Conservation (phyloP, 2,797 vertebrate genomes). For the Erethizon dorsatum region DNA sequence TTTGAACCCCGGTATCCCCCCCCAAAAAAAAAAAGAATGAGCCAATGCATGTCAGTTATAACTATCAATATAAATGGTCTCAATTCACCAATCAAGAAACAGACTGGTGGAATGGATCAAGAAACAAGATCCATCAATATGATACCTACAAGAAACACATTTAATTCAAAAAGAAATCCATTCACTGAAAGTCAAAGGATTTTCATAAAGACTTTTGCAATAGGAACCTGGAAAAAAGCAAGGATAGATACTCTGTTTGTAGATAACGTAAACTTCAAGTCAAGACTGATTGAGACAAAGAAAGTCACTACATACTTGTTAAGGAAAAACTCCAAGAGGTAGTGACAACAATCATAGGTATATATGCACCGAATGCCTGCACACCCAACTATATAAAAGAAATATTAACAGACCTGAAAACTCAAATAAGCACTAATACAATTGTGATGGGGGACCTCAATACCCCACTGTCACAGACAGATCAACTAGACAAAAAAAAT, state of each 20-base stretch:
- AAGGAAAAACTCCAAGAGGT: background rate
- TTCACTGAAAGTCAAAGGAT: background rate
- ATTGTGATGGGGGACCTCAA: background rate
- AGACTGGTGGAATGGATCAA: background rate
- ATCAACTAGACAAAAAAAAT: background rate
- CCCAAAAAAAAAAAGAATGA: background rate
- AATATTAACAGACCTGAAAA: background rate
- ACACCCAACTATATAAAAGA: background rate
- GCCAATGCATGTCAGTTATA: background rate
- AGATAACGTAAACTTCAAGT: background rate
- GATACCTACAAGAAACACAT: background rate
- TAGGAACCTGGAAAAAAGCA: background rate
- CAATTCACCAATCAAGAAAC: background rate
- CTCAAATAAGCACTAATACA: background rate
- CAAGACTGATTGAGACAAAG: background rate
- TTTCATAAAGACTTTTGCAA: background rate
- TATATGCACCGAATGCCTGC: background rate
- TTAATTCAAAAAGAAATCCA: background rate
- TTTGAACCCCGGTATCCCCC: too few species aligned
- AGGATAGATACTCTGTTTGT: background rate
- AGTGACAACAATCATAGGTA: background rate
- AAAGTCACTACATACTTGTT: background rate
- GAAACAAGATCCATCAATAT: background rate
- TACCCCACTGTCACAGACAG: background rate
- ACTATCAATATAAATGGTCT: background rate